Evolutionary conservation across 1,140 invertebrate species (phyloP), one percentile per base, ranked within the genome.

Genomic region (Dinoponera quadriceps): DNA sequence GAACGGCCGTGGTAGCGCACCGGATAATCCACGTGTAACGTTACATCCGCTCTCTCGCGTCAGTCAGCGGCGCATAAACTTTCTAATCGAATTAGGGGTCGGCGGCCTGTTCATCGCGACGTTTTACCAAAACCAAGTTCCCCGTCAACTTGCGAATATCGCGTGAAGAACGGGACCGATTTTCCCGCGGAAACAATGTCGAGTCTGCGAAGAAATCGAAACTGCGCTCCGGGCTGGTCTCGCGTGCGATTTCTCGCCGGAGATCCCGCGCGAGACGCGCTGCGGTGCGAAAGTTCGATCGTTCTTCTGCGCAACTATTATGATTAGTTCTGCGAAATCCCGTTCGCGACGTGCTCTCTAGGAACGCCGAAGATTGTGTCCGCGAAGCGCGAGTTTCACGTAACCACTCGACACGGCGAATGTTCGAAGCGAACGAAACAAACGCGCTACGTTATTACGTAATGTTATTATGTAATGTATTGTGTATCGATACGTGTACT

Each of bases 61-160:
- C 44, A 59, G 78, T 13, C 80, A 60, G n/a, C 38, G 22, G 29
- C 63, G 27, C 66, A 73, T 75, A 73, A 86, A 88, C 68, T 84
- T 85, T 84, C 82, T 88, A 84, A 87, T 88, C 68, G 72, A 87
- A 87, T 87, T 87, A 87, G 82, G 75, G 75, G 69, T 59, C 69
- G 82, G 25, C 51, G 65, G 14, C 11, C 85, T 85, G 62, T 80
- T 86, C 68, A 54, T 85, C 44, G 25, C 25, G 48, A 48, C 29
- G 57, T 82, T 82, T 48, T 65, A 59, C 14, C 48, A 65, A 49
- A 83, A 87, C 82, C 83, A 33, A 27, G 14, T 27, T 51, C 59
- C 16, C 16, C 22, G 59, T 29, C 44, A 77, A 78, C 54, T 69
- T 75, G 18, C 33, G 4, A 20, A 16, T 51, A 83, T 75, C 59